Evolutionary conservation across 2,888 invertebrate genomes (phyloP).

Genomic region (Hypselothyrea guttata): DNA sequence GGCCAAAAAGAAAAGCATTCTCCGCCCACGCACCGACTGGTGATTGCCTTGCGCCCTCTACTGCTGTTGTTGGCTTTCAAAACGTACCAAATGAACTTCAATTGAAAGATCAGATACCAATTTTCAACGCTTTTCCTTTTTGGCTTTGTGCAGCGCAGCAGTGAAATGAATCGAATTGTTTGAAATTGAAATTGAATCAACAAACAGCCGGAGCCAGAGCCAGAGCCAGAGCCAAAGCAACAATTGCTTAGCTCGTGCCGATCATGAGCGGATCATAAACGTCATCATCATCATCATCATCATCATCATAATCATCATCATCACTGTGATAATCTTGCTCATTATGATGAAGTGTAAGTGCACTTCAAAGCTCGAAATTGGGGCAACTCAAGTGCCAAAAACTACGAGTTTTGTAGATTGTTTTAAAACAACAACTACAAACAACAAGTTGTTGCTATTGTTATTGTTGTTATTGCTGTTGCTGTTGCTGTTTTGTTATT

Average conservation of each 20-base stretch:
- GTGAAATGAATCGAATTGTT: constrained; percentile 66
- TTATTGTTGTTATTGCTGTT: constrained; percentile 30
- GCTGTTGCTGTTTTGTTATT: constrained; percentile 29
- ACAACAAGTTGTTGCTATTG: constrained; percentile 28
- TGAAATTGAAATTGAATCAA: constrained; percentile 63
- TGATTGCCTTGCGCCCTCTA: constrained; percentile 39
- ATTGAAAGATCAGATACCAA: constrained; percentile 65
- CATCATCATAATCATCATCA: constrained; percentile 7
- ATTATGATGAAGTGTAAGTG: constrained; percentile 55
- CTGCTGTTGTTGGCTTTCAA: constrained; percentile 45
- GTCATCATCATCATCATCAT: constrained; percentile 20
- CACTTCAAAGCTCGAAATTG: constrained; percentile 72
- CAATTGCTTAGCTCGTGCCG: constrained; percentile 59
- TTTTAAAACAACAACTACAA: constrained; percentile 27
- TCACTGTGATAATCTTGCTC: constrained; percentile 1
- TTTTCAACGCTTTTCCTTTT: constrained; percentile 75
- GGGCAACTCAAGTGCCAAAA: constrained; percentile 71
- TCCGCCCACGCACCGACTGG: constrained; percentile 62
- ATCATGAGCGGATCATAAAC: constrained; percentile 39
- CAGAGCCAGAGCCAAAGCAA: constrained; percentile 13
- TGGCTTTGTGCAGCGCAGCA: constrained; percentile 46
- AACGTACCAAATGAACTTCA: constrained; percentile 23
- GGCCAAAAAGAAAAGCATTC: constrained; percentile 44
- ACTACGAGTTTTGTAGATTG: constrained; percentile 42
- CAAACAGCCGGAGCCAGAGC: constrained; percentile 30